Percentiles rank a stretch among this genome's conserved stretches.
Conservation (phyloP, 1,140 invertebrate species). For the Augochlora pura region DNA sequence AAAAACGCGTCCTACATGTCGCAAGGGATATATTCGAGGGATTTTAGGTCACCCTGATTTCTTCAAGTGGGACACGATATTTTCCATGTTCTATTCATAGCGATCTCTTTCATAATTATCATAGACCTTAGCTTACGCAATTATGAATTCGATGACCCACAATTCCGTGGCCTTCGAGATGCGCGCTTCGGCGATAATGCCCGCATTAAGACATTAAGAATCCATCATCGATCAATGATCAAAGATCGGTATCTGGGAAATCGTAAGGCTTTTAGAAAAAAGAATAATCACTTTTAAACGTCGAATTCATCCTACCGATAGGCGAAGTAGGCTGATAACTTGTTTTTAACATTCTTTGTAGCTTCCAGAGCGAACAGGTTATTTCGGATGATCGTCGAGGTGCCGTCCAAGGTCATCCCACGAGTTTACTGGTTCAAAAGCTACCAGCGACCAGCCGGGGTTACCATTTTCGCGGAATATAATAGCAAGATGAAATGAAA, state of each 20-base stretch:
- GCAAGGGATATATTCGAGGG: neutral
- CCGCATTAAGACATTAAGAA: neutral
- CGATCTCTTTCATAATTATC: neutral
- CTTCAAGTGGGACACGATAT: neutral
- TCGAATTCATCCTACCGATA: no score
- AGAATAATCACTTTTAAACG: no score
- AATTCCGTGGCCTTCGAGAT: neutral
- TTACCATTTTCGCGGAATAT: no score
- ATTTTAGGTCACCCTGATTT: neutral
- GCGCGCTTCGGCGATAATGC: neutral
- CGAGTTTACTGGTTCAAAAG: no score
- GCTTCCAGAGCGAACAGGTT: no score
- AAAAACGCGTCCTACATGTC: neutral
- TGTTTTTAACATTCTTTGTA: no score
- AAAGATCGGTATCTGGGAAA: neutral
- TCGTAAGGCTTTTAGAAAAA: no score
- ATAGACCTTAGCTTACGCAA: neutral
- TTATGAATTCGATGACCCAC: neutral
- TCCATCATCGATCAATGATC: neutral
- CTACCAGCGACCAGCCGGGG: no score
- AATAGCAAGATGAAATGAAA: no score
- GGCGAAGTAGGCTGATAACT: no score
- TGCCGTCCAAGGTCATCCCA: no score
- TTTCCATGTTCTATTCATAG: slow-evolving; percentile 2
- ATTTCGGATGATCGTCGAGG: no score